phyloP scores from a whole-genome alignment of 1,140 invertebrate genomes.

The Caenorhabditis brenneri region DNA sequence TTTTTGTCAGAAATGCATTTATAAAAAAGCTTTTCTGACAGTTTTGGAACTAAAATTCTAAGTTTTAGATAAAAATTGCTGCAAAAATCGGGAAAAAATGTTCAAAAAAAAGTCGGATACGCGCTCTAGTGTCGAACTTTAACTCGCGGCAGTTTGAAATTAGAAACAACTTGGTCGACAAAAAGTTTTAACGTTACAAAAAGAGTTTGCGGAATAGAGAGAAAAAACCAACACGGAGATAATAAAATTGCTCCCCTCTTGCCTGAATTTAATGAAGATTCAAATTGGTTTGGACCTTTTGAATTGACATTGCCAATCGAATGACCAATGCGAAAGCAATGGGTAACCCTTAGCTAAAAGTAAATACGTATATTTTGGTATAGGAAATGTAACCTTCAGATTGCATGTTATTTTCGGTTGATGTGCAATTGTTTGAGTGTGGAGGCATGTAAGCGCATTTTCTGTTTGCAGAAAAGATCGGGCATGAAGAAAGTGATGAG shows the following conservation, averaged over 20 bases:
- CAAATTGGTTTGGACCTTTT: neutral
- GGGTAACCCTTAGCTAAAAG: neutral
- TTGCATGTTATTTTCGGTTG: neutral
- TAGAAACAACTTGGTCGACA: too few relatives aligned
- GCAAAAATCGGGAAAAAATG: too few relatives aligned
- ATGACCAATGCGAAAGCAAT: neutral
- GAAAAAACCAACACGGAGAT: neutral
- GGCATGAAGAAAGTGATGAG: neutral
- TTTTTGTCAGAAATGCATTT: too few relatives aligned
- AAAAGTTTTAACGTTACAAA: neutral
- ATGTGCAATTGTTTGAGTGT: constrained; percentile 24
- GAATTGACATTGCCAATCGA: neutral
- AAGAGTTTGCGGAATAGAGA: neutral
- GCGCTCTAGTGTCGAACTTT: neutral
- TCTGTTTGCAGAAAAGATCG: constrained; percentile 5
- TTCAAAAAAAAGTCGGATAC: too few relatives aligned
- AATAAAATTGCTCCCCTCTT: neutral
- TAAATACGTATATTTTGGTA: neutral
- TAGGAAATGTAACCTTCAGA: constrained; percentile 15
- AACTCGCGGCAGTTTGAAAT: neutral
- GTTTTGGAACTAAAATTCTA: too few relatives aligned
- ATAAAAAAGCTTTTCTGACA: too few relatives aligned
- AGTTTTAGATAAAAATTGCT: too few relatives aligned
- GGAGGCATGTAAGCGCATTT: neutral
- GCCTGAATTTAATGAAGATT: neutral